These are phyloP conservation scores for Melopsittacus undulatus DNA, from an alignment of 2,797 vertebrate species.

Conservation along the genomic window DNA sequence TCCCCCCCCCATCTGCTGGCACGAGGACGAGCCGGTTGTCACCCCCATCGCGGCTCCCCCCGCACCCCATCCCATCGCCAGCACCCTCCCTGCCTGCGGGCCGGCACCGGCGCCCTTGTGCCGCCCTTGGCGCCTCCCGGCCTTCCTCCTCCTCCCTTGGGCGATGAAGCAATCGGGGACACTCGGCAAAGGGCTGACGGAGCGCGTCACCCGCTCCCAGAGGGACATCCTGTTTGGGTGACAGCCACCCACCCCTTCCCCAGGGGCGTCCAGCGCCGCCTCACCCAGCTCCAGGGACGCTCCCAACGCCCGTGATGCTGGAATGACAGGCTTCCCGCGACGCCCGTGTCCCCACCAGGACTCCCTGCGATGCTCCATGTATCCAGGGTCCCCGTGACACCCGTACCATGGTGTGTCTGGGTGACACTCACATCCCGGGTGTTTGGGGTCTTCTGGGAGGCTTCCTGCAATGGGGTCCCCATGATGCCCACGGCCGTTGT, in stretches of 20 bases:
- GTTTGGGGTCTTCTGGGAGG: too few species aligned
- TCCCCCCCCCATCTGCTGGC: rapidly evolving
- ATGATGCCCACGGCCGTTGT: rapidly evolving
- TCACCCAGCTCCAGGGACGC: slow-evolving; percentile 21
- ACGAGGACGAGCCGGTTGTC: not conserved
- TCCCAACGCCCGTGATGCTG: not conserved
- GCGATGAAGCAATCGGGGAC: slow-evolving; percentile 61
- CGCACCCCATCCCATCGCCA: not conserved
- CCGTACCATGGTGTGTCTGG: rapidly evolving
- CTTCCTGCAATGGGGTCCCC: not conserved
- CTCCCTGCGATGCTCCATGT: rapidly evolving
- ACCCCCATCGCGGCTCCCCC: not conserved
- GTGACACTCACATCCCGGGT: rapidly evolving
- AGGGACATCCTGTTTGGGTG: slow-evolving; percentile 59
- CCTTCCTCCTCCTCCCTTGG: slow-evolving; percentile 50
- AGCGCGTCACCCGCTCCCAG: slow-evolving; percentile 47
- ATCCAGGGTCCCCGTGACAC: rapidly evolving
- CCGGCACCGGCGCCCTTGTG: slow-evolving; percentile 50
- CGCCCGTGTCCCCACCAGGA: not conserved
- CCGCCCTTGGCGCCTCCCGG: slow-evolving; percentile 44
- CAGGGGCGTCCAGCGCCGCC: slow-evolving; percentile 7
- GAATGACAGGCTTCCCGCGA: not conserved
- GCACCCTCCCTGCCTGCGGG: slow-evolving; percentile 40
- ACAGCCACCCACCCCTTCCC: slow-evolving; percentile 28
- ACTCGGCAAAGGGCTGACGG: slow-evolving; percentile 57